These are phyloP conservation scores for Clivina fossor DNA, from an alignment of 2,888 invertebrate genomes.

Conservation along the genomic window DNA sequence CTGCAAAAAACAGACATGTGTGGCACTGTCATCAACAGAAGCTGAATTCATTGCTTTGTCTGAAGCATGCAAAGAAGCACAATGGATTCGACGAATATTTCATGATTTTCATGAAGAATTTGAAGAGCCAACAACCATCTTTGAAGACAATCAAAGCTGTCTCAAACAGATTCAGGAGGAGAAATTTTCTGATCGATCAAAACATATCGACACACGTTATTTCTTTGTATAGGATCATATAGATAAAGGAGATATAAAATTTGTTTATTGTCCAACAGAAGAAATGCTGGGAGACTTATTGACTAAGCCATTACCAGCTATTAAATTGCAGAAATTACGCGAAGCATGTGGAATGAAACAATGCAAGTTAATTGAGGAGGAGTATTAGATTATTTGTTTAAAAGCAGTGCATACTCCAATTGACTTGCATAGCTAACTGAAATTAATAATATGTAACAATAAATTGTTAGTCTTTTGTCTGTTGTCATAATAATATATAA, in stretches of 20 bases:
- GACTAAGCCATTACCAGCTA: conserved; percentile 39
- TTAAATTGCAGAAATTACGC: not conserved
- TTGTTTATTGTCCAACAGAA: conserved; percentile 41
- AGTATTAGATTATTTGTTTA: no score
- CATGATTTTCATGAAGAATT: conserved; percentile 13
- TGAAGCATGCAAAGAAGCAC: conserved; percentile 37
- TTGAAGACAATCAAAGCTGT: conserved; percentile 38
- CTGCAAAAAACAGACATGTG: conserved; percentile 40
- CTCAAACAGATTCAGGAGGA: conserved; percentile 28
- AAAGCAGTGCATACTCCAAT: no score
- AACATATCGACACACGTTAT: conserved; percentile 36
- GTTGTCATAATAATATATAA: no score
- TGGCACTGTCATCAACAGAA: conserved; percentile 40
- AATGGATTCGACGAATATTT: conserved; percentile 34
- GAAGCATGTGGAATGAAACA: not conserved
- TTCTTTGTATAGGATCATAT: conserved; percentile 17
- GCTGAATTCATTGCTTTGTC: conserved; percentile 42
- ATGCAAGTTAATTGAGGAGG: conserved; percentile 7
- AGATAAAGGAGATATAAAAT: conserved; percentile 27
- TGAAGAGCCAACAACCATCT: conserved; percentile 19
- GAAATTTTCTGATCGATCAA: conserved; percentile 18
- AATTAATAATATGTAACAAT: no score
- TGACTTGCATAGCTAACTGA: no score
- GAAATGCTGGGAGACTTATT: conserved; percentile 42
- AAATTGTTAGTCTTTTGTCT: no score